Evolutionary conservation across 35 echinoderm and acorn worm genomes (phyloP).

Genomic region (Lytechinus pictus): DNA sequence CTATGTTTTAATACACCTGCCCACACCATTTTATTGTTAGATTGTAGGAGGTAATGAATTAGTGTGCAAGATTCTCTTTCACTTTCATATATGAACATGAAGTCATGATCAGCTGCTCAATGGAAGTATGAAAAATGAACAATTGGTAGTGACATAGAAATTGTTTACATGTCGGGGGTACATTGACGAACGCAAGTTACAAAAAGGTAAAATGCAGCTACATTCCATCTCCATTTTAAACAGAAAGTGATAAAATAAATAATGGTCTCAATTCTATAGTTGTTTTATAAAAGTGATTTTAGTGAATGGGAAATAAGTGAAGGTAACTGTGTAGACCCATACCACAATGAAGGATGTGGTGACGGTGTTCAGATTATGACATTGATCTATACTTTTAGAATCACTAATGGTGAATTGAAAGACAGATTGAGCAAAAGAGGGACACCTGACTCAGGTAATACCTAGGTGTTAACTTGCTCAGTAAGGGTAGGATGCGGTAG

Average conservation of each 20-base stretch:
- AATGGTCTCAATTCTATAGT: too few relatives aligned
- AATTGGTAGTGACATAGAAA: too few relatives aligned
- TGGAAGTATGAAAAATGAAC: too few relatives aligned
- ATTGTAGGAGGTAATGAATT: too few relatives aligned
- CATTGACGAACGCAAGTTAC: too few relatives aligned
- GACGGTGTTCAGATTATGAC: not conserved
- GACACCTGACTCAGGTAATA: not conserved
- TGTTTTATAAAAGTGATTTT: too few relatives aligned
- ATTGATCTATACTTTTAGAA: not conserved
- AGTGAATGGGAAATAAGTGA: too few relatives aligned
- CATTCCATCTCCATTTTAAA: too few relatives aligned
- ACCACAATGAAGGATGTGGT: not conserved
- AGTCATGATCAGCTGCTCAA: not conserved
- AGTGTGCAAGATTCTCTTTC: too few relatives aligned
- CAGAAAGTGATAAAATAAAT: too few relatives aligned
- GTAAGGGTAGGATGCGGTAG: not conserved
- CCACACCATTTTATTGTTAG: not conserved
- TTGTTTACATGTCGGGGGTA: too few relatives aligned
- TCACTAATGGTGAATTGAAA: not conserved
- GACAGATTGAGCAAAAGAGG: not conserved
- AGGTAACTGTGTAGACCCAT: not conserved
- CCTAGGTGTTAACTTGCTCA: not conserved
- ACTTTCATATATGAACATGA: not conserved
- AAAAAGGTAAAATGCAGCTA: too few relatives aligned
- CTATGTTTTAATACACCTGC: not conserved